Evolutionary conservation across 2,797 vertebrate genomes (phyloP).

Genomic region (Adrianichthys oophorus): DNA sequence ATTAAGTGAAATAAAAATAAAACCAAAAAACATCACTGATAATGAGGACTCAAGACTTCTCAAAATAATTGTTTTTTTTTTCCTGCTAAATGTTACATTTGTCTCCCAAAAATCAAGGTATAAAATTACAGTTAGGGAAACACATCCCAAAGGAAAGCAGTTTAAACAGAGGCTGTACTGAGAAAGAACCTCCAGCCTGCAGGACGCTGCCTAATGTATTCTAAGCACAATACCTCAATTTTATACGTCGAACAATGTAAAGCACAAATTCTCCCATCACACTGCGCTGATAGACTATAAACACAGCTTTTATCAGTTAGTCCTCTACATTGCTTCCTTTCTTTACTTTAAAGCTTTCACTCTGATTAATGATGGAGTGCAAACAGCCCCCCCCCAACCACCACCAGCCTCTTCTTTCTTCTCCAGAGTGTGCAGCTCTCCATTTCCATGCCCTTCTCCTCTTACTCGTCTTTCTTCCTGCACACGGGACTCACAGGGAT

Average conservation of each 20-base stretch:
- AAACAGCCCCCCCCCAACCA: neutral
- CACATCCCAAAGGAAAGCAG: too few species aligned
- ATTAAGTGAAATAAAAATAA: conserved; percentile 8
- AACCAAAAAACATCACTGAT: neutral
- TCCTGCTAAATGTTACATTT: conserved; percentile 6
- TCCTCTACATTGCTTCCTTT: conserved; percentile 25
- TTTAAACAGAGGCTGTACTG: neutral
- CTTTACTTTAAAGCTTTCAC: conserved; percentile 55
- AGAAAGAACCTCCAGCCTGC: conserved; percentile 21
- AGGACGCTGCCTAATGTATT: conserved; percentile 26
- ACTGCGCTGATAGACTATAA: conserved; percentile 28
- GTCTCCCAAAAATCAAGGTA: conserved; percentile 40
- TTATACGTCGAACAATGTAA: conserved; percentile 35
- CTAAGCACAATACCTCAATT: conserved; percentile 22
- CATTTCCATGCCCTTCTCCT: conserved; percentile 44
- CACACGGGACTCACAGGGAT: conserved; percentile 16
- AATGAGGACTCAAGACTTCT: neutral
- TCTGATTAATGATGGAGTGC: conserved; percentile 59
- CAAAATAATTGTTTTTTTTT: neutral
- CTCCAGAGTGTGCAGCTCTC: conserved; percentile 40
- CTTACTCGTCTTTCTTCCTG: neutral
- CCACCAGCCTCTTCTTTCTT: conserved; percentile 14
- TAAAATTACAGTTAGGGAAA: conserved; percentile 15
- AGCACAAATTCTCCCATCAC: conserved; percentile 53
- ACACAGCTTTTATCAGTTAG: conserved; percentile 46